phyloP scores from a whole-genome alignment of 2,888 invertebrate genomes.

The Gari tellinella region DNA sequence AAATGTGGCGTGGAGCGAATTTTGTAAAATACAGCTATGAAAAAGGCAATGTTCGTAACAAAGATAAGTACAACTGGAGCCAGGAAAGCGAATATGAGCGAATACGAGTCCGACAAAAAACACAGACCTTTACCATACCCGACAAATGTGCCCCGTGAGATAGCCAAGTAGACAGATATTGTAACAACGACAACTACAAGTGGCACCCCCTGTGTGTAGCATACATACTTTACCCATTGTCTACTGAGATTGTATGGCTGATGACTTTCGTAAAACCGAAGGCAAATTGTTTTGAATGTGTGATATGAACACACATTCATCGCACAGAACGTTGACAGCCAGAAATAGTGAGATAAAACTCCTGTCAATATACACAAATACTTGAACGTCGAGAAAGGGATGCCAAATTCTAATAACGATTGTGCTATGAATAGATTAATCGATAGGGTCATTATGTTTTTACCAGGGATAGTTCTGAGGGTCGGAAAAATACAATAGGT shows the following conservation, averaged over 20 bases:
- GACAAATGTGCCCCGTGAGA: constrained; percentile 1
- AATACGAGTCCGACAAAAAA: constrained; percentile 31
- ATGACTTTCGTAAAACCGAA: background rate
- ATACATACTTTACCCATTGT: background rate
- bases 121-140: constrained; percentile 52
- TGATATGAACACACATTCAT: constrained; percentile 59
- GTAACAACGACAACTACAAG: constrained; percentile 11
- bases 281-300: constrained; percentile 53
- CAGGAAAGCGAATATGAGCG: constrained; percentile 55
- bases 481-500: constrained; percentile 53
- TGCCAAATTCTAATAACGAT: constrained; percentile 45
- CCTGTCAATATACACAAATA: constrained; percentile 36
- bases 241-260: background rate
- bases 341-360: constrained; percentile 51
- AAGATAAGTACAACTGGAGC: constrained; percentile 58
- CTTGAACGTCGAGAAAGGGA: background rate
- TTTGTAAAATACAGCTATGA: constrained; percentile 51
- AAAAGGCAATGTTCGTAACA: constrained; percentile 59
- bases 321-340: constrained; percentile 58
- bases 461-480: constrained; percentile 59
- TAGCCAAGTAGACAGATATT: constrained; percentile 10
- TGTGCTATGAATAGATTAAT: constrained; percentile 53
- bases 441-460: constrained; percentile 57
- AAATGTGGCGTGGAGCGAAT: constrained; percentile 36
- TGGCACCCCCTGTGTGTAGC: constrained; percentile 27